Conservation (phyloP, 2,888 invertebrate species). For the Carabus problematicus region DNA sequence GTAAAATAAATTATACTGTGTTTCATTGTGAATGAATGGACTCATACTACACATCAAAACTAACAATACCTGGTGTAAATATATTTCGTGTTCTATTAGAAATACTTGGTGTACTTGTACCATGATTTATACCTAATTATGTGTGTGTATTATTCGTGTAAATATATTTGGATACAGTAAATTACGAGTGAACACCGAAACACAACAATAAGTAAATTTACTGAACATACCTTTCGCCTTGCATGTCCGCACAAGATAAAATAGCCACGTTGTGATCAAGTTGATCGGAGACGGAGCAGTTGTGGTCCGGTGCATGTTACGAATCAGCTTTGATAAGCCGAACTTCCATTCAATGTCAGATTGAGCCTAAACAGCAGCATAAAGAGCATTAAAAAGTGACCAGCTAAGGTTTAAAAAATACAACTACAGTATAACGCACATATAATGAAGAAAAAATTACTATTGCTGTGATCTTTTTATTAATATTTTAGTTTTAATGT, state of each 20-base stretch:
- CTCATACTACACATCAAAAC: too few relatives aligned
- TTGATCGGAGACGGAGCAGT: slow-evolving; percentile 98
- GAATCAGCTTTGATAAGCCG: slow-evolving; percentile 95
- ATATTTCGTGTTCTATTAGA: too few relatives aligned
- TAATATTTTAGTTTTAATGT: not conserved
- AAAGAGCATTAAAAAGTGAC: slow-evolving; percentile 9
- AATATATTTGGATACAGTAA: not conserved
- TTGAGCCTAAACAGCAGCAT: slow-evolving; percentile 77
- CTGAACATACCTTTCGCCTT: slow-evolving; percentile 60
- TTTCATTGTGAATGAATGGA: too few relatives aligned
- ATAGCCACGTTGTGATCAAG: slow-evolving; percentile 92
- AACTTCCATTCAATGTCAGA: slow-evolving; percentile 99
- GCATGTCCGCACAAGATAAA: slow-evolving; percentile 83
- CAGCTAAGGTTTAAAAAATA: not conserved
- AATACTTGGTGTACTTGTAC: too few relatives aligned
- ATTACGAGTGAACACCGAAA: slow-evolving; percentile 20
- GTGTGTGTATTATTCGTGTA: too few relatives aligned
- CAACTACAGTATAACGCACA: too few relatives aligned
- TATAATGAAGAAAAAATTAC: too few relatives aligned
- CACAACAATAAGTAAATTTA: slow-evolving; percentile 20
- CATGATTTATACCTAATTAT: too few relatives aligned
- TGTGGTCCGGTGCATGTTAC: slow-evolving; percentile 97
- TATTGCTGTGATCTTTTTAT: too few relatives aligned
- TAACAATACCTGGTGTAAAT: too few relatives aligned
- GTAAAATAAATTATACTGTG: too few relatives aligned